Base-by-base conservation (phyloP, 2,888 invertebrate species). In the Leptopterna dolabrata region DNA sequence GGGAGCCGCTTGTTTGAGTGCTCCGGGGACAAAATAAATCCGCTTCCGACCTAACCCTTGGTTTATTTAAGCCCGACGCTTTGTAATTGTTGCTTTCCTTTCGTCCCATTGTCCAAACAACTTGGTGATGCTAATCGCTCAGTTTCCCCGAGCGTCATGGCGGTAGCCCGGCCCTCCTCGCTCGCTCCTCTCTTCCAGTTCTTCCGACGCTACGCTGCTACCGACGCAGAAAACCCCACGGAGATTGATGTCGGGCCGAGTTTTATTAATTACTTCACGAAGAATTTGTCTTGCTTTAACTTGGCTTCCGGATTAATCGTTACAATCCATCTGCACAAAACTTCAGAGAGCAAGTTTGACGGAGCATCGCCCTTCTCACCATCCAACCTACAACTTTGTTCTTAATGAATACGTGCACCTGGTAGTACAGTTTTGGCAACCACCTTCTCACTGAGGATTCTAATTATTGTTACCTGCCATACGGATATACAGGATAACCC, bases 261-360 rank as follows among this genome's bases (percentile, higher is more conserved):
- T 63, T 83, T 83, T 83, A 83, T 83, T 83, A 83, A 83, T 83
- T 83, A 83, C 83, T 83, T 43, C 41, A 27, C 63, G 71, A 83
- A 83, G 83, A 83, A 83, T 83, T 83, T 83, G 83, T 83, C 83
- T 83, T 83, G 71, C 83, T 83, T 70, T 13, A 83, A 83, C n/a
- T 71, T 43, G 83, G 83, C 83, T 43, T 41, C n/a, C 41, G 43
- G 71, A 83, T 70, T 70, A 83, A 83, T 83, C 83, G 83, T 71
- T 63, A 83, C 83, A 24, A 83, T 83, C 55, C 55, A 30, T 82
- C 81, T 55, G 30, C 14, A 43, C 81, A 63, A 82, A 51, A 82
- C 81, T 82, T 82, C 24, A 14, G 73, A 3, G 16, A 41, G 73
- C 30, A 36, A 73, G n/a, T 73, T 73, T 73, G 73, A 73, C 30